Conservation (phyloP, 2,113 vertebrate genomes). For the Malurus elegans region DNA sequence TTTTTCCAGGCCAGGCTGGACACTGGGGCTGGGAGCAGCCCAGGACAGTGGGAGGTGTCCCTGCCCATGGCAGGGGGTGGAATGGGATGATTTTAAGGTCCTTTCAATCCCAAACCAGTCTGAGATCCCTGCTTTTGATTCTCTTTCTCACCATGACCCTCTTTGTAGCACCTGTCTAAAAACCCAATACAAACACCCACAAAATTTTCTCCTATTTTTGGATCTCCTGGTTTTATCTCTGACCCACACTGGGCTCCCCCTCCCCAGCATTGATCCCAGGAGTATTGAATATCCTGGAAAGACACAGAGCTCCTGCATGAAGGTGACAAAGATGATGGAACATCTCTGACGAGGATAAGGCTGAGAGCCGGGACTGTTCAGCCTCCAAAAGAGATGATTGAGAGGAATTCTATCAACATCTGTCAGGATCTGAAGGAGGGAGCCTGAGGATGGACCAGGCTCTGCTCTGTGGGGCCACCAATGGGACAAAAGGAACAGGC, state of each 20-base stretch:
- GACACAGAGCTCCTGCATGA: neutral
- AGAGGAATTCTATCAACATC: neutral
- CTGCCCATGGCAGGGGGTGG: neutral
- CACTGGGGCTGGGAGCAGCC: neutral
- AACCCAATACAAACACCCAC: neutral
- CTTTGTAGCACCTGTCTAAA: neutral
- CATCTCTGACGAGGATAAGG: too few species aligned
- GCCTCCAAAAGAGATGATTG: rapidly evolving
- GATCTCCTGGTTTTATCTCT: neutral
- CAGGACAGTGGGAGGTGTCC: neutral
- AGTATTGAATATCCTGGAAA: neutral
- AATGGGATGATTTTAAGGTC: rapidly evolving
- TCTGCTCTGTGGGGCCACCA: neutral
- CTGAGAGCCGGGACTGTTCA: neutral
- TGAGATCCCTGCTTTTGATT: neutral
- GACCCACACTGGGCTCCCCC: too few species aligned
- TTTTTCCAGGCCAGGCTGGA: neutral
- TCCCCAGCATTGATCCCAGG: too few species aligned
- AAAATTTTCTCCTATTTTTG: neutral
- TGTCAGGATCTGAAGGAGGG: too few species aligned
- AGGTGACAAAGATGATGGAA: too few species aligned
- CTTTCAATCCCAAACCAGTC: neutral
- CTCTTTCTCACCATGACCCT: neutral
- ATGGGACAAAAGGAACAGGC: neutral
- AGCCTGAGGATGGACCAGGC: too few species aligned